phyloP scores from a whole-genome alignment of 2,113 vertebrate genomes.

The Eulemur rufifrons region DNA sequence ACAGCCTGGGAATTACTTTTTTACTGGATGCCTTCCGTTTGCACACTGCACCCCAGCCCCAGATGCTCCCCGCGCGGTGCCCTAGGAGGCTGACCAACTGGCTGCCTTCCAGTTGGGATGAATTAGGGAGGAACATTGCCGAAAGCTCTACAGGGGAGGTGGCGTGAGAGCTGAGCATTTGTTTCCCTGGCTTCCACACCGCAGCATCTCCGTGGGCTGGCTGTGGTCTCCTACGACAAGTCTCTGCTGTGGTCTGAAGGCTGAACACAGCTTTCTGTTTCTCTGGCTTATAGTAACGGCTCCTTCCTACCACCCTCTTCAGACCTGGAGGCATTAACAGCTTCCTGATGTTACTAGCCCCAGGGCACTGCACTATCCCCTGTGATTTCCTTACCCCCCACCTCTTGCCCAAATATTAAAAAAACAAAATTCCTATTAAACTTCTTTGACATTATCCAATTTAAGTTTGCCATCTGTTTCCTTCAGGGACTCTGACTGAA shows the following conservation, averaged over 20 bases:
- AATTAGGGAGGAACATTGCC: not conserved
- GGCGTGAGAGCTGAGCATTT: not conserved
- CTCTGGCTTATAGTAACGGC: not conserved
- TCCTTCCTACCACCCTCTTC: not conserved
- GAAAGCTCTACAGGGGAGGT: not conserved
- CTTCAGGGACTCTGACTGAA: constrained; percentile 12
- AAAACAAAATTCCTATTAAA: constrained; percentile 37
- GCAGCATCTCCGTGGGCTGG: not conserved
- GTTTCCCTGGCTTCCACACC: not conserved
- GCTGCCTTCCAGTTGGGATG: not conserved
- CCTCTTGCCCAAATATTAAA: constrained; percentile 37
- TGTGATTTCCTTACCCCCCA: not conserved
- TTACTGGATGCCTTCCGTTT: not conserved
- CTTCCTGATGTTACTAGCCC: not conserved
- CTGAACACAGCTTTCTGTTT: not conserved
- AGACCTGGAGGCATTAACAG: not conserved
- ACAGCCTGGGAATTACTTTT: not conserved
- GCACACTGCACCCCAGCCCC: not conserved
- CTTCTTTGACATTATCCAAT: constrained; percentile 58
- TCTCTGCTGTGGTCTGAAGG: not conserved
- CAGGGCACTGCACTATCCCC: not conserved
- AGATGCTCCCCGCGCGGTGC: not conserved
- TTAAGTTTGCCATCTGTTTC: constrained; percentile 64
- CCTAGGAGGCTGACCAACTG: not conserved
- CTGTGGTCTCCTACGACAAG: not conserved